Evolutionary conservation across 2,113 vertebrate genomes (phyloP).

Genomic region (Nipponia nippon): DNA sequence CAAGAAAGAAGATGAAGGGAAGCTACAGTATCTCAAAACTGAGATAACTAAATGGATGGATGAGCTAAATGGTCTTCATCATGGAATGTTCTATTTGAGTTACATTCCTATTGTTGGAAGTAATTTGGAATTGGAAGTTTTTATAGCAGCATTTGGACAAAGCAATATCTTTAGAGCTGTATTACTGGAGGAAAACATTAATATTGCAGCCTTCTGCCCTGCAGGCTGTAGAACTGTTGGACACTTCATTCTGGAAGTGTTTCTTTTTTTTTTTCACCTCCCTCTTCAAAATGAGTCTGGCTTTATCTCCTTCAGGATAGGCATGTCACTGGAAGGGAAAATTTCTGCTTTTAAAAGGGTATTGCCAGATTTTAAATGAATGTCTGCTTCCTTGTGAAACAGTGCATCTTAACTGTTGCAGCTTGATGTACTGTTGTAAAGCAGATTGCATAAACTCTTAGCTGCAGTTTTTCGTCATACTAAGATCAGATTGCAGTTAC

Average conservation of each 20-base stretch:
- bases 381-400: neutral
- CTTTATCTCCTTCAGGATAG: neutral
- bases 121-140: slow-evolving; percentile 55
- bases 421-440: neutral
- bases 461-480: neutral
- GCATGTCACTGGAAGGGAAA: neutral
- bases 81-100: neutral
- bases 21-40: neutral
- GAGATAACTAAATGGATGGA: neutral
- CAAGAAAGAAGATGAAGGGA: neutral
- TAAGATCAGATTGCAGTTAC: neutral
- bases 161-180: neutral
- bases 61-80: neutral
- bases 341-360: neutral
- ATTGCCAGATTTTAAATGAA: neutral
- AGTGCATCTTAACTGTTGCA: neutral
- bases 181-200: slow-evolving; percentile 7
- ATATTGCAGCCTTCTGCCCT: neutral
- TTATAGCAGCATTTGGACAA: neutral
- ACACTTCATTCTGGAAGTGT: slow-evolving; percentile 6
- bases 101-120: slow-evolving; percentile 2
- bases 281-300: neutral
- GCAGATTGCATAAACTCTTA: neutral
- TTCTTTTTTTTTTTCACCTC: neutral
- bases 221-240: neutral